Base-by-base conservation (phyloP, 1,140 invertebrate species). In the Matsumurasca onukii region DNA sequence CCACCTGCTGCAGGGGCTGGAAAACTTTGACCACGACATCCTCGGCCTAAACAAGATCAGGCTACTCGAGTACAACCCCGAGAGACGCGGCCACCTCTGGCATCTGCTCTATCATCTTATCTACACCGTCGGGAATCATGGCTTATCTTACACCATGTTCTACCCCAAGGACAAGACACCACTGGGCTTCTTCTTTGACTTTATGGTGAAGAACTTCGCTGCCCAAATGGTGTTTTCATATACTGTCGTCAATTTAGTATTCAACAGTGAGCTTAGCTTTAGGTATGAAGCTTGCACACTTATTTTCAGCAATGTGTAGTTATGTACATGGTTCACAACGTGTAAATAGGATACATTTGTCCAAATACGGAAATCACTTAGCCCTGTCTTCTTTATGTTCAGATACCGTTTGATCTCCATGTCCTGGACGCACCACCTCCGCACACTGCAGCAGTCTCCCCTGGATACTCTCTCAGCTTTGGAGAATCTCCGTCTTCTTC, bases 181-280 rank as follows among this genome's bases (percentile, higher is more conserved):
- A 9, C 24, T 65, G 1, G 62, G 3, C 20, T 25, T 65, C 12
- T 22, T 65, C 9, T 39, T 45, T 27, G 62, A 65, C 25, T 15
- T 65, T 17, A 3, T 48, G 20, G 62, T 65, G 20, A 65, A 65
- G 22, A 48, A 31, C 24, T 65, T 39, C 9, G 31, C 62, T 5
- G 62, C 27, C 1, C n/a, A 65, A 48, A 65, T 65, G 62, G 62
- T 31, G 13, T 65, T 65, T 48, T n/a, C 30, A 25, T 31, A 65
- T 39, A 65, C 62, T 9, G 48, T 65, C 15, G 27, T 65, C 2
- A 45, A 65, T 25, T 12, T 65, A 13, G 39, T 45, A 1, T 65
- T 65, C 31, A 22, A 15, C 24, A 27, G 27, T 48, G 62, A 65
- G 25, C 24, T 65, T 25, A 27, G 62, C 39, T 48, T 30, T 17